A percentile compares a stretch with the other conserved stretches of the same genome.
Evolutionary conservation across 1,140 invertebrate species (phyloP).

Genomic region (Drosophila obscura): DNA sequence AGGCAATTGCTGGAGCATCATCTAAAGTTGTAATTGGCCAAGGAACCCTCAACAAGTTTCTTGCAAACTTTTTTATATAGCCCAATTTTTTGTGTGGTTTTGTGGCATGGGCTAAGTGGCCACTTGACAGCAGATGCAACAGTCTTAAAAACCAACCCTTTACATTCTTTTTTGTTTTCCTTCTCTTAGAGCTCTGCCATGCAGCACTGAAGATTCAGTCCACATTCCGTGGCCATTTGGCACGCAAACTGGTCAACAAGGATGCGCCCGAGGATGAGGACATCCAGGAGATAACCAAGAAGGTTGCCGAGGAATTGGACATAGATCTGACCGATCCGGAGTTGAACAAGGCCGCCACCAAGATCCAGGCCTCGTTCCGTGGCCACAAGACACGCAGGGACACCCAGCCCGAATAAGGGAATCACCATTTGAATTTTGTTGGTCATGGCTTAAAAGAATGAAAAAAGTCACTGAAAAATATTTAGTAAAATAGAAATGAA

Average conservation of each 20-base stretch:
- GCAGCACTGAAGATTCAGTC: slow-evolving; percentile 97
- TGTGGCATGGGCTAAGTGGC: slow-evolving; percentile 13
- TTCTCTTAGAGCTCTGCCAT: slow-evolving; percentile 90
- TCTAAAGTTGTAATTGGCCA: slow-evolving; percentile 51
- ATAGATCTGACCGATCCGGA: slow-evolving; percentile 94
- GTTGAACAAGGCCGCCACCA: slow-evolving; percentile 94
- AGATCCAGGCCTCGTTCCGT: slow-evolving; percentile 96
- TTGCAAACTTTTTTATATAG: neutral
- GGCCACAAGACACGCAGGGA: slow-evolving; percentile 95
- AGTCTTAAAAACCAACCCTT: slow-evolving; percentile 30
- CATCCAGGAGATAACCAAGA: slow-evolving; percentile 83
- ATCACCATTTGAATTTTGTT: slow-evolving; percentile 56
- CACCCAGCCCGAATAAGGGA: slow-evolving; percentile 62
- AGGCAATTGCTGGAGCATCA: slow-evolving; percentile 44
- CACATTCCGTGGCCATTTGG: slow-evolving; percentile 95
- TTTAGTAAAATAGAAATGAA: slow-evolving; percentile 21
- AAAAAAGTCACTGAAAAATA: slow-evolving; percentile 37
- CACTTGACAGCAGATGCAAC: slow-evolving; percentile 48
- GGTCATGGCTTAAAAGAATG: slow-evolving; percentile 40
- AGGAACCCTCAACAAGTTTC: slow-evolving; percentile 25
- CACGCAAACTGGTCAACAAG: slow-evolving; percentile 88
- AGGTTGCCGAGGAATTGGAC: slow-evolving; percentile 88
- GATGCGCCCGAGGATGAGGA: slow-evolving; percentile 84
- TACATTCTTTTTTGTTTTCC: neutral
- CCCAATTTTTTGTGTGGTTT: neutral